Evolutionary conservation across 2,113 vertebrate genomes (phyloP).

Genomic region (Centropus unirufus): DNA sequence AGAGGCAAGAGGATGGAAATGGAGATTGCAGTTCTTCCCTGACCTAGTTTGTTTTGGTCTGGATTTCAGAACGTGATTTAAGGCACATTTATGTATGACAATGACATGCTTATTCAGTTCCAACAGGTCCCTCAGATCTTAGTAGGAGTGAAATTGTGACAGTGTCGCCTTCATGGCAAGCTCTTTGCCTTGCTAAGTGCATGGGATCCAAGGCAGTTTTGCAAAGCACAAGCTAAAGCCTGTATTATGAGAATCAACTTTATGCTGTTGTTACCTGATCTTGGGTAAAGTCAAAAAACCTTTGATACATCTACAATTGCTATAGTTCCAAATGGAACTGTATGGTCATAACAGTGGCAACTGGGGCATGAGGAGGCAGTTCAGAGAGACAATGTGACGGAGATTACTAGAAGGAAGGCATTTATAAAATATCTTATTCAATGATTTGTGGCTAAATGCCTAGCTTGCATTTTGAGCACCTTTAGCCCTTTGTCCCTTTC

Average conservation of each 20-base stretch:
- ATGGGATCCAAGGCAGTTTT: fast-evolving
- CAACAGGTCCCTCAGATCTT: not conserved
- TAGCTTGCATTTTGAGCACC: not conserved
- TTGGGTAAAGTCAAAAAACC: not conserved
- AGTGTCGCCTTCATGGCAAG: not conserved
- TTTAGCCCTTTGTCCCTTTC: not conserved
- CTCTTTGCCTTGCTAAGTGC: not conserved
- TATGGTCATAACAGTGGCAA: not conserved
- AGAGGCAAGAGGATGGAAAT: not conserved
- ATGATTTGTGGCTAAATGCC: not conserved
- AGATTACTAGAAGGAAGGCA: not conserved
- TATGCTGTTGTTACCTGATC: not conserved
- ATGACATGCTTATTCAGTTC: not conserved
- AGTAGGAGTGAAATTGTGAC: not conserved
- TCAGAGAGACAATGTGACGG: not conserved
- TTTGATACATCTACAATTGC: not conserved
- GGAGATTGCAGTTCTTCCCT: not conserved
- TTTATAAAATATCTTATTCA: not conserved
- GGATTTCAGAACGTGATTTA: not conserved
- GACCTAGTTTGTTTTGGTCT: not conserved
- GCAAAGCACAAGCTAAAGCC: not conserved
- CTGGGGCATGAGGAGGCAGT: not conserved
- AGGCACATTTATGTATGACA: not conserved
- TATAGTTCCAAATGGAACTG: not conserved
- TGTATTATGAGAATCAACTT: not conserved